phyloP scores from a whole-genome alignment of 2,797 vertebrate species.

The Oreochromis grahami region DNA sequence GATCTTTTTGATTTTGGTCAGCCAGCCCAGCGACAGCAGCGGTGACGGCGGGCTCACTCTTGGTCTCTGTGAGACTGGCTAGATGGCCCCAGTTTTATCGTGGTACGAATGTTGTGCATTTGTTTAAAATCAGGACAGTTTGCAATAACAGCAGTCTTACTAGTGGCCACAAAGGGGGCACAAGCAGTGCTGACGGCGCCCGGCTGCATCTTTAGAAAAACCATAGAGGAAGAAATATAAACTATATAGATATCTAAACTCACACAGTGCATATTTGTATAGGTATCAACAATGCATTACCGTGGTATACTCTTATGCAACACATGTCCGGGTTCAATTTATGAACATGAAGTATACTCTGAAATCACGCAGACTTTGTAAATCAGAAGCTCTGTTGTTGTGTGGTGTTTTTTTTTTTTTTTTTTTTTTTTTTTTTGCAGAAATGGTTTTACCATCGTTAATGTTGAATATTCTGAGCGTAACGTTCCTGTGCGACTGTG shows the following conservation, averaged over 20 bases:
- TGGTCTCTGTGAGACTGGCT: slow-evolving; percentile 96
- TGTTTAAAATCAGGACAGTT: slow-evolving; percentile 99
- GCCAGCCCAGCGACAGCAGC: slow-evolving; percentile 88
- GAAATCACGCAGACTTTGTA: slow-evolving; percentile 88
- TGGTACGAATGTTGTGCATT: slow-evolving; percentile 99
- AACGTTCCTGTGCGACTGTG: slow-evolving; percentile 79
- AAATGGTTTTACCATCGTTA: slow-evolving; percentile 95
- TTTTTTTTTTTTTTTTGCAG: slow-evolving; percentile 43
- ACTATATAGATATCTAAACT: slow-evolving; percentile 57
- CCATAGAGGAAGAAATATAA: slow-evolving; percentile 72
- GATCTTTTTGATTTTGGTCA: slow-evolving; percentile 95
- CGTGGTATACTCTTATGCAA: slow-evolving; percentile 75
- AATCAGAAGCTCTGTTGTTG: slow-evolving; percentile 78
- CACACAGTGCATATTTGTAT: slow-evolving; percentile 74
- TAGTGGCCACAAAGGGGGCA: slow-evolving; percentile 83
- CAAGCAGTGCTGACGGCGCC: slow-evolving; percentile 94
- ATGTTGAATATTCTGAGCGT: slow-evolving; percentile 94
- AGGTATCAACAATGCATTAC: slow-evolving; percentile 69
- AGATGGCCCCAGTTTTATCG: slow-evolving; percentile 96
- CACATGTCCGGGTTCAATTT: slow-evolving; percentile 90
- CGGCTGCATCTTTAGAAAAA: slow-evolving; percentile 93
- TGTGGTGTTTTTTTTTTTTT: no score
- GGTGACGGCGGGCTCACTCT: slow-evolving; percentile 96
- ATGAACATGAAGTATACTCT: slow-evolving; percentile 77
- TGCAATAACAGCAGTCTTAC: slow-evolving; percentile 96